Evolutionary conservation across 2,113 vertebrate species (phyloP).

Genomic region (Prunella fulvescens): DNA sequence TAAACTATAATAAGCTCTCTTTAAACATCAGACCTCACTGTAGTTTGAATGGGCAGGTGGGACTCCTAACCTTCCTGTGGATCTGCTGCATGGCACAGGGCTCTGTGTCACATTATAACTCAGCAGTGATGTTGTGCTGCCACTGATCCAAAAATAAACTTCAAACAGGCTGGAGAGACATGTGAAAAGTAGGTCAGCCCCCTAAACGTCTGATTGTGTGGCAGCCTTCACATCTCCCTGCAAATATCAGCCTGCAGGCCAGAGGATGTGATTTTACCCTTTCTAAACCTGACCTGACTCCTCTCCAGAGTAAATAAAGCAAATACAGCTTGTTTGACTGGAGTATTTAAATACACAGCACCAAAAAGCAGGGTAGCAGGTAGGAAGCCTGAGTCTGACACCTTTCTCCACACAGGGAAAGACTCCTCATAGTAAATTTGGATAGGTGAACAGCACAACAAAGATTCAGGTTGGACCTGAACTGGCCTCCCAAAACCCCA

Average conservation of each 20-base stretch:
- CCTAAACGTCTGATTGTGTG: neutral
- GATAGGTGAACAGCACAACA: neutral
- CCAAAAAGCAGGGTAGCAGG: neutral
- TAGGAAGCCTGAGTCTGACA: neutral
- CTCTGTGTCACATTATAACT: neutral
- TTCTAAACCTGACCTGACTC: constrained; percentile 29
- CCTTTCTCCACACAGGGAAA: neutral
- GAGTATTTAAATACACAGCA: neutral
- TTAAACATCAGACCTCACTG: neutral
- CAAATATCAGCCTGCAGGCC: neutral
- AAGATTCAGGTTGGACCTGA: neutral
- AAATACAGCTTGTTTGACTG: neutral
- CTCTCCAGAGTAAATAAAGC: neutral
- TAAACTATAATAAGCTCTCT: neutral
- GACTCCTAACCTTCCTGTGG: neutral
- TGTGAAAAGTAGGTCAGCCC: constrained; percentile 48
- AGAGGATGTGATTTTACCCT: constrained; percentile 20
- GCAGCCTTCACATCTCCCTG: constrained; percentile 37
- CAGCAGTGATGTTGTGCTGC: neutral
- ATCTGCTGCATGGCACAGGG: neutral
- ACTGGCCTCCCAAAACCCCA: neutral
- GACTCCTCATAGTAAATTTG: neutral
- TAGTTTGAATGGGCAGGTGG: neutral
- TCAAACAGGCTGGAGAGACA: neutral
- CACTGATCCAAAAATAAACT: constrained; percentile 30